Percentiles rank a stretch among this genome's conserved stretches.
phyloP scores from a whole-genome alignment of 2,797 vertebrate species.

The Poecilia wingei region DNA sequence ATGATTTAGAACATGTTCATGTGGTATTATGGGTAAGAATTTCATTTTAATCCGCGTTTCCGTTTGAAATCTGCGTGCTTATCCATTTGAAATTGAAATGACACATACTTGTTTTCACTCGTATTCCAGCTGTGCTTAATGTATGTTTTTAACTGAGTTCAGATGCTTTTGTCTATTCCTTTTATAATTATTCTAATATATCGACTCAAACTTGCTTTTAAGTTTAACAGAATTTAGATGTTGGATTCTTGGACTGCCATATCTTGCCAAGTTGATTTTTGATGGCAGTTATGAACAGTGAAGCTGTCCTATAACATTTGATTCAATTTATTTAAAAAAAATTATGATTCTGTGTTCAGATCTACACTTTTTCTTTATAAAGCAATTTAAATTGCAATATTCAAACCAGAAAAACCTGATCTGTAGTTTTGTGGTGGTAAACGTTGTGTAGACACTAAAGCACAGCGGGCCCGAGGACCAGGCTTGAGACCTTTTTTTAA shows the following conservation, averaged over 20 bases:
- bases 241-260: not conserved
- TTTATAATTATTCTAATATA: not conserved
- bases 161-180: not conserved
- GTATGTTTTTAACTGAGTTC: constrained; percentile 23
- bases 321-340: not conserved
- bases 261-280: not conserved
- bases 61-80: constrained; percentile 61
- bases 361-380: not conserved
- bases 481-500: not conserved
- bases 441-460: not conserved
- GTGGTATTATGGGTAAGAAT: constrained; percentile 63
- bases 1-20: constrained; percentile 74
- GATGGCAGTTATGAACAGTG: not conserved
- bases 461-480: not conserved
- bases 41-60: constrained; percentile 71
- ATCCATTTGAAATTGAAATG: constrained; percentile 54
- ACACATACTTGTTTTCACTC: constrained; percentile 38
- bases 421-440: not conserved
- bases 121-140: constrained; percentile 39
- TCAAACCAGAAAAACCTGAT: not conserved
- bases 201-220: not conserved
- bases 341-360: not conserved
- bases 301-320: not conserved
- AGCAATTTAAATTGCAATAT: not conserved
- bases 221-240: not conserved